Conservation (phyloP, 2,888 invertebrate species). For the Lomographa bimaculata region DNA sequence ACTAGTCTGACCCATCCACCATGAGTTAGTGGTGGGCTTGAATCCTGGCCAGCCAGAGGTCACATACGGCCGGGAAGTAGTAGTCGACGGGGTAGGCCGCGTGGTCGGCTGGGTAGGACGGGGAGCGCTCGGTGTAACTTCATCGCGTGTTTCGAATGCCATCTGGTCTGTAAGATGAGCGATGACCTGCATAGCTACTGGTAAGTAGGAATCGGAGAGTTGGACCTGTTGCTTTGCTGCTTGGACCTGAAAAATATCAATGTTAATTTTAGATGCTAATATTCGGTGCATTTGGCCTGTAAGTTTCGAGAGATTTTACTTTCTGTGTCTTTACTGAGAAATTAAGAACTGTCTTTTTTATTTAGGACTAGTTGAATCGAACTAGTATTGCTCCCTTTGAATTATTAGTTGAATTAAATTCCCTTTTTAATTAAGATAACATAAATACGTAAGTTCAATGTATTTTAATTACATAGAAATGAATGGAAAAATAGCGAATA, state of each 20-base stretch:
- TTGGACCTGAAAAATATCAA: conserved; percentile 61
- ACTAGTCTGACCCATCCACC: conserved; percentile 49
- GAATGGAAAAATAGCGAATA: no score
- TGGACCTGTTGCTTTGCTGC: conserved; percentile 73
- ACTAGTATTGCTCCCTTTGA: no score
- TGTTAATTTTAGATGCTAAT: no score
- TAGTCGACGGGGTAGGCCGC: conserved; percentile 23
- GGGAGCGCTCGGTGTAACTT: conserved; percentile 52
- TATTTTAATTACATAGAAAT: no score
- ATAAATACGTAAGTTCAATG: no score
- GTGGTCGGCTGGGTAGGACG: conserved; percentile 31
- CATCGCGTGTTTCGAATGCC: conserved; percentile 78
- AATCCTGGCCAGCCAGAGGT: conserved; percentile 27
- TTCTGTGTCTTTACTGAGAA: no score
- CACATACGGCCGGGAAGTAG: conserved; percentile 43
- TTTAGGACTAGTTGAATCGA: no score
- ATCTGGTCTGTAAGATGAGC: conserved; percentile 85
- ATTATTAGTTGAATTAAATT: no score
- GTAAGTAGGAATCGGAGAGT: conserved; percentile 85
- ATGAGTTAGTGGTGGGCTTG: conserved; percentile 39
- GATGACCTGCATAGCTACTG: conserved; percentile 87
- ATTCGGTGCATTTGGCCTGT: neutral
- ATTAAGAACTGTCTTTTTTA: no score
- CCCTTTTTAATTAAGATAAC: no score
- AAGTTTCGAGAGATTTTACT: no score